phyloP scores from a whole-genome alignment of 2,888 invertebrate genomes.

The Melinaea menophilus region DNA sequence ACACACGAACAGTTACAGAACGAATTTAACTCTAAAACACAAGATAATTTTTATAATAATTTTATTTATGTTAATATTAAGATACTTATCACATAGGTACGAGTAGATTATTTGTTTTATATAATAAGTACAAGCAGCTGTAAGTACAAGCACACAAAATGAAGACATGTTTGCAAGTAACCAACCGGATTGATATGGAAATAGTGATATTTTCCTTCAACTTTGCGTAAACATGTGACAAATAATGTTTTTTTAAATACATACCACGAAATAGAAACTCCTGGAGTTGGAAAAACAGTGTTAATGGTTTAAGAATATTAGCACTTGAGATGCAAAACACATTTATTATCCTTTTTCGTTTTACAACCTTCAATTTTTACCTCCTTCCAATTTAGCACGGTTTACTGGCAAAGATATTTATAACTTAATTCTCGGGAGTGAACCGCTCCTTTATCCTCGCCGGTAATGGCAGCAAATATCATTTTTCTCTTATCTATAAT shows the following conservation, averaged over 20 bases:
- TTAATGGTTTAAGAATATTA: conserved; percentile 63
- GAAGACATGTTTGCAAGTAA: conserved; percentile 28
- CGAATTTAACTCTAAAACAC: no score
- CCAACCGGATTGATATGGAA: conserved; percentile 34
- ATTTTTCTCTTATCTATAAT: conserved; percentile 19
- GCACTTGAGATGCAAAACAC: conserved; percentile 53
- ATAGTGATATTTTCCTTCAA: conserved; percentile 45
- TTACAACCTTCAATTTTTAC: conserved; percentile 47
- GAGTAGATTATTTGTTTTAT: no score
- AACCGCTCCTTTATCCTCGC: conserved; percentile 14
- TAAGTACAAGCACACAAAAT: conserved; percentile 12
- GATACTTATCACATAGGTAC: no score
- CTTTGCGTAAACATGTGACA: conserved; percentile 51
- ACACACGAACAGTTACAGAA: no score
- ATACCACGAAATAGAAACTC: conserved; percentile 55
- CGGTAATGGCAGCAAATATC: conserved; percentile 18
- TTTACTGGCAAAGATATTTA: conserved; percentile 38
- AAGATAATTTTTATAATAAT: no score
- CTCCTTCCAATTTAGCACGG: conserved; percentile 29
- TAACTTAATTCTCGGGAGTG: conserved; percentile 32
- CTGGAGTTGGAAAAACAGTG: conserved; percentile 52
- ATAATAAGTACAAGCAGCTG: no score
- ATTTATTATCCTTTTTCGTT: conserved; percentile 47
- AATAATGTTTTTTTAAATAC: conserved; percentile 43
- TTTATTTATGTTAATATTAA: no score